Evolutionary conservation across 2,797 vertebrate genomes (phyloP).

Genomic region (Crotalus adamanteus): DNA sequence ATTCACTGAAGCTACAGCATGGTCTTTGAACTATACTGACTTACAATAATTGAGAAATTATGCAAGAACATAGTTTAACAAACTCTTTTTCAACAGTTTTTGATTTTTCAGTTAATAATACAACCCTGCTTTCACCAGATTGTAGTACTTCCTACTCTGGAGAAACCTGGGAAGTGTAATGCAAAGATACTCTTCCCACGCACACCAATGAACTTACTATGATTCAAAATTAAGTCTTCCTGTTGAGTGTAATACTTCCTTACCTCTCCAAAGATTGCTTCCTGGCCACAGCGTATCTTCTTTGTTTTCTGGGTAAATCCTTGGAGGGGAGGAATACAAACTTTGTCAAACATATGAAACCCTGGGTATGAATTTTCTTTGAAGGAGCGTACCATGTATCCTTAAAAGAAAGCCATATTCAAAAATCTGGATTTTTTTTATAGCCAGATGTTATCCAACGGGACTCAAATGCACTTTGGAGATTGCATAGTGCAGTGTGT

Average conservation of each 20-base stretch:
- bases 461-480: neutral
- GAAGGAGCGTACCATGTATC: neutral
- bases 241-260: conserved; percentile 17
- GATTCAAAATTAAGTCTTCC: no score
- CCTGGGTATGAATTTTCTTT: neutral
- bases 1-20: neutral
- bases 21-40: neutral
- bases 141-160: neutral
- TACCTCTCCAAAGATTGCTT: conserved; percentile 87
- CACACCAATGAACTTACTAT: neutral
- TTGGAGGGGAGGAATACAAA: conserved; percentile 40
- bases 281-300: conserved; percentile 76
- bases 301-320: conserved; percentile 90
- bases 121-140: neutral
- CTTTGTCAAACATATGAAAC: neutral
- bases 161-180: neutral
- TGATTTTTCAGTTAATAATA: neutral
- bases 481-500: neutral
- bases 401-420: neutral
- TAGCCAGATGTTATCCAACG: neutral
- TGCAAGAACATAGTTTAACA: neutral
- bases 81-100: neutral
- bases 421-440: neutral
- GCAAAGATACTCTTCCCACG: neutral
- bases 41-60: neutral